Conservation (phyloP, 2,888 invertebrate species). For the Stegana nigrithorax region DNA sequence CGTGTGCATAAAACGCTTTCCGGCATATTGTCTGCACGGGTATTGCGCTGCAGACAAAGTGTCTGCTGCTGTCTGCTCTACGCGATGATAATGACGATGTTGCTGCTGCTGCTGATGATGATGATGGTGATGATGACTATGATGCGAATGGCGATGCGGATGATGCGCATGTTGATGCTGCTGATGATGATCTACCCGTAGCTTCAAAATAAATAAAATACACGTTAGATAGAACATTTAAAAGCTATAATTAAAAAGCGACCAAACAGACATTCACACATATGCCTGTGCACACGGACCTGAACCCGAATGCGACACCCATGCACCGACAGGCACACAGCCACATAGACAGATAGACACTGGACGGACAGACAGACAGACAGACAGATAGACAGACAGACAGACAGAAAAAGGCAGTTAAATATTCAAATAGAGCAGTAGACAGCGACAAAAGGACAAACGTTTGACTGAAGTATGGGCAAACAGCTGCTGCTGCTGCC, state of each 20-base stretch:
- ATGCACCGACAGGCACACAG: conserved; percentile 28
- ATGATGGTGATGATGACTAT: conserved; percentile 43
- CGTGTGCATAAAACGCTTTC: conserved; percentile 42
- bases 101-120: too few species aligned
- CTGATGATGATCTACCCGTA: too few species aligned
- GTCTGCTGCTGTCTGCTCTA: conserved; percentile 1
- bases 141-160: too few species aligned
- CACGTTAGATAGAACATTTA: conserved; percentile 58
- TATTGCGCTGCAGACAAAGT: neutral
- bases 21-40: conserved; percentile 55
- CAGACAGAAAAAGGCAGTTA: conserved; percentile 32
- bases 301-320: too few species aligned
- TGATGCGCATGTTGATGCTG: too few species aligned
- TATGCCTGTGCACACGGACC: too few species aligned
- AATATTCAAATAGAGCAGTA: conserved; percentile 51
- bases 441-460: conserved; percentile 37
- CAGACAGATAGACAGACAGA: conserved; percentile 41
- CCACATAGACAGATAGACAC: conserved; percentile 2
- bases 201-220: conserved; percentile 61
- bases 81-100: too few species aligned
- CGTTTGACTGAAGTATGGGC: conserved; percentile 49
- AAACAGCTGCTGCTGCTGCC: conserved; percentile 33
- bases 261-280: conserved; percentile 22
- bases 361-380: conserved; percentile 20
- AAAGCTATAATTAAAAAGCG: conserved; percentile 60